phyloP scores from a whole-genome alignment of 1,140 invertebrate genomes.

The Matsumurasca onukii region DNA sequence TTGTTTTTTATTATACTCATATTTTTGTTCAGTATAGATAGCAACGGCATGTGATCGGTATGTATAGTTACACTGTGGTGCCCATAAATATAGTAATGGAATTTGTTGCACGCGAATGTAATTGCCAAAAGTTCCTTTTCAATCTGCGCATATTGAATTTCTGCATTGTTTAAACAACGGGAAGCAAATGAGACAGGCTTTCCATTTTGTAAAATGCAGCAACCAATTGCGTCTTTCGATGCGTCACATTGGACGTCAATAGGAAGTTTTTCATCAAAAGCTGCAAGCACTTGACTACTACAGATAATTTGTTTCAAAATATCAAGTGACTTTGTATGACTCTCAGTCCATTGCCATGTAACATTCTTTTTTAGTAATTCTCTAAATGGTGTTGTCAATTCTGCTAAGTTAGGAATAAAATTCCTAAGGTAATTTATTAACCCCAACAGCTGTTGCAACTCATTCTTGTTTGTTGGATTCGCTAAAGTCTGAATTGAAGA shows the following conservation, averaged over 20 bases:
- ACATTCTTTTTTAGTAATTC: conserved; percentile 45
- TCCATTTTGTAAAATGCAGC: conserved; percentile 39
- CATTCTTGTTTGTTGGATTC: conserved; percentile 45
- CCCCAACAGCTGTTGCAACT: conserved; percentile 51
- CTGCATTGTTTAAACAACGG: conserved; percentile 36
- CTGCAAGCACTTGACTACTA: neutral
- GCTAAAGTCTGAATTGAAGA: conserved; percentile 46
- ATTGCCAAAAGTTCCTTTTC: conserved; percentile 40
- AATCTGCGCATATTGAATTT: no score
- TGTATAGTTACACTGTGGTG: conserved; percentile 21
- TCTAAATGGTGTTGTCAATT: conserved; percentile 45
- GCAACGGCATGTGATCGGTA: conserved; percentile 34
- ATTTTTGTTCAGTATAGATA: neutral
- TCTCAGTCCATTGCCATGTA: no score
- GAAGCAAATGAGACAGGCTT: conserved; percentile 47
- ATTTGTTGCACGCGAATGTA: conserved; percentile 37
- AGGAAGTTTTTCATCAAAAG: conserved; percentile 37
- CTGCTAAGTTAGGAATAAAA: conserved; percentile 47
- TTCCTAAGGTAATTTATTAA: conserved; percentile 48
- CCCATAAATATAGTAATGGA: conserved; percentile 41
- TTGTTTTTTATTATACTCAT: conserved; percentile 11
- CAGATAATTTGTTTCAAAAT: neutral
- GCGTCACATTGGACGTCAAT: conserved; percentile 32
- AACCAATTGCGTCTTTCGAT: no score
- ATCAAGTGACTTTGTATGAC: neutral